Evolutionary conservation across 2,113 vertebrate species (phyloP).

Genomic region (Alces alces): DNA sequence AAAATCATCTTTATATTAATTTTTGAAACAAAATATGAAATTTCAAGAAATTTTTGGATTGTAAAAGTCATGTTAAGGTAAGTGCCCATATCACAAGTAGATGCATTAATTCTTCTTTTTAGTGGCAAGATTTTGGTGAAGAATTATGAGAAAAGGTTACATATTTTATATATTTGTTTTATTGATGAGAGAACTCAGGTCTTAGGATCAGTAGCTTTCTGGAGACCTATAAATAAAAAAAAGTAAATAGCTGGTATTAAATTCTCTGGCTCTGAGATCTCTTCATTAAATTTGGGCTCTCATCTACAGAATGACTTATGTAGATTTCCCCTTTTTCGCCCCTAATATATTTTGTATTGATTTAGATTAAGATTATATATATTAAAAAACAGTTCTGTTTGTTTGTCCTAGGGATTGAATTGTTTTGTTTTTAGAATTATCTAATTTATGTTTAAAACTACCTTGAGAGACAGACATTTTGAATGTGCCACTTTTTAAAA

Average conservation of each 20-base stretch:
- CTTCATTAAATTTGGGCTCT: conserved; percentile 24
- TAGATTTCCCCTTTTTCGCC: not conserved
- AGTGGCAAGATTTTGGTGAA: not conserved
- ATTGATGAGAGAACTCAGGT: not conserved
- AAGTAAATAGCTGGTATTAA: not conserved
- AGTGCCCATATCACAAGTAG: not conserved
- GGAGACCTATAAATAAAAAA: not conserved
- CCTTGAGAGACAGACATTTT: not conserved
- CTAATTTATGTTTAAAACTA: not conserved
- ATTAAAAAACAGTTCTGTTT: not conserved
- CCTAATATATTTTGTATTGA: not conserved
- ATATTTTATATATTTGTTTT: not conserved
- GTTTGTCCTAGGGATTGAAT: not conserved
- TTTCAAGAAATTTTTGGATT: not conserved
- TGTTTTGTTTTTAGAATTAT: not conserved
- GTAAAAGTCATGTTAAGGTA: not conserved
- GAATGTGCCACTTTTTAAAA: not conserved
- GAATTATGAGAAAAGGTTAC: not conserved
- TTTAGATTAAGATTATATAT: not conserved
- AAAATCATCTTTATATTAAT: not conserved
- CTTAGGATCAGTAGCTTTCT: not conserved
- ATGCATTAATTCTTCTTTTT: not conserved
- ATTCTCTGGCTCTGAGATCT: not conserved
- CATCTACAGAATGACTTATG: not conserved
- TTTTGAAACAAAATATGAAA: not conserved